Evolutionary conservation across 2,113 vertebrate genomes (phyloP).

Genomic region (Panthera tigris): DNA sequence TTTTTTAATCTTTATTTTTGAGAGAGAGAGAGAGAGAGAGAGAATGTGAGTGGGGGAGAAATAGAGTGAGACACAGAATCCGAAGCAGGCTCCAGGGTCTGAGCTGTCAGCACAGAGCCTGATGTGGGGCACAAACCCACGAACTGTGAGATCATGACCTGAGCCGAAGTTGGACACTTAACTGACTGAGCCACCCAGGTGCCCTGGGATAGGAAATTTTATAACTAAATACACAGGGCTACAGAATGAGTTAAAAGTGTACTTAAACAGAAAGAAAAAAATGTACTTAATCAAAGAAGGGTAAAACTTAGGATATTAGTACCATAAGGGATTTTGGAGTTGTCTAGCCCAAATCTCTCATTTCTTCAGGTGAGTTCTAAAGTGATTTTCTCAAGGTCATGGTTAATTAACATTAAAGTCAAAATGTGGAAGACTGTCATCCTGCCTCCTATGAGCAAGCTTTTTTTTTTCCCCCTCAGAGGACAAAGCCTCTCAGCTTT

Average conservation of each 20-base stretch:
- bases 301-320: not conserved
- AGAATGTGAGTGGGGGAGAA: no score
- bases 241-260: not conserved
- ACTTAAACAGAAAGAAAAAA: not conserved
- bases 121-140: no score
- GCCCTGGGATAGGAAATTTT: not conserved
- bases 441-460: not conserved
- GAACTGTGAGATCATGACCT: no score
- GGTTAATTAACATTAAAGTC: not conserved
- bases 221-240: not conserved
- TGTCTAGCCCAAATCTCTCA: not conserved
- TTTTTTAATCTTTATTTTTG: no score
- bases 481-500: not conserved
- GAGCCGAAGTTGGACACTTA: no score
- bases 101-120: no score
- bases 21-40: no score
- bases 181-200: no score
- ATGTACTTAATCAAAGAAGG: not conserved
- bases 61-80: no score
- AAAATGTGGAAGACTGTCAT: not conserved
- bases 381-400: slow-evolving; percentile 6
- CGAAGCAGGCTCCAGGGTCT: no score
- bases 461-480: not conserved
- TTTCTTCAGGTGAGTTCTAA: not conserved
- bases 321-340: not conserved